A percentile compares a stretch with the other conserved stretches of the same genome.
phyloP scores from a whole-genome alignment of 2,113 vertebrate genomes.

The Semnornis frantzii region DNA sequence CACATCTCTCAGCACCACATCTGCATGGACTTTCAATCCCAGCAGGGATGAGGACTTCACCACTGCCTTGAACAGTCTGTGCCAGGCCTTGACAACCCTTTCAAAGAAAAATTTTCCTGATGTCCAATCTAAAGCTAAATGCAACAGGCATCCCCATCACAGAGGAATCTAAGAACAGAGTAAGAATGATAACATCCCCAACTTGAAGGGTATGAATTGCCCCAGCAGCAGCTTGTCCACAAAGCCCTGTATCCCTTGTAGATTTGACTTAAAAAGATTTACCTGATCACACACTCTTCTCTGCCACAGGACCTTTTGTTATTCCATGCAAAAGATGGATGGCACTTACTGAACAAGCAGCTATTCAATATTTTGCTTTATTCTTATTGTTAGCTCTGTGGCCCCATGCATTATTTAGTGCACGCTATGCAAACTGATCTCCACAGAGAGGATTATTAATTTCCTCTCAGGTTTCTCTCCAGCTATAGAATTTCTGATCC shows the following conservation, averaged over 20 bases:
- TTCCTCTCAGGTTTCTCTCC: neutral
- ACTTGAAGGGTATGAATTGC: neutral
- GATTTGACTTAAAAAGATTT: neutral
- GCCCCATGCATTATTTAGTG: slow-evolving; percentile 37
- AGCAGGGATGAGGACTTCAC: no score
- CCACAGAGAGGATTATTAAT: slow-evolving; percentile 1
- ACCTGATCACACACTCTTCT: neutral
- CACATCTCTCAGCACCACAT: no score
- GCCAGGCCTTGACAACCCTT: no score
- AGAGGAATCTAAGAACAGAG: neutral
- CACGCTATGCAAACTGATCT: neutral
- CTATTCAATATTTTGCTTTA: slow-evolving; percentile 22
- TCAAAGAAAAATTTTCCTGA: no score
- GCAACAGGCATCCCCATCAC: no score
- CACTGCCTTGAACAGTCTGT: no score
- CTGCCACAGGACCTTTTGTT: neutral
- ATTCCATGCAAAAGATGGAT: neutral
- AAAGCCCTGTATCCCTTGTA: neutral
- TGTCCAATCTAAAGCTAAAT: no score
- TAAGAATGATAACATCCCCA: neutral
- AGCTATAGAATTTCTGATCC: neutral
- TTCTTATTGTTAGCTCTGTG: neutral
- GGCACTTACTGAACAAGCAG: neutral
- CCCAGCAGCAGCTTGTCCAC: neutral
- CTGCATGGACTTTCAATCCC: no score